Evolutionary conservation across 2,113 vertebrate genomes (phyloP).

Genomic region (Monarcha castaneiventris): DNA sequence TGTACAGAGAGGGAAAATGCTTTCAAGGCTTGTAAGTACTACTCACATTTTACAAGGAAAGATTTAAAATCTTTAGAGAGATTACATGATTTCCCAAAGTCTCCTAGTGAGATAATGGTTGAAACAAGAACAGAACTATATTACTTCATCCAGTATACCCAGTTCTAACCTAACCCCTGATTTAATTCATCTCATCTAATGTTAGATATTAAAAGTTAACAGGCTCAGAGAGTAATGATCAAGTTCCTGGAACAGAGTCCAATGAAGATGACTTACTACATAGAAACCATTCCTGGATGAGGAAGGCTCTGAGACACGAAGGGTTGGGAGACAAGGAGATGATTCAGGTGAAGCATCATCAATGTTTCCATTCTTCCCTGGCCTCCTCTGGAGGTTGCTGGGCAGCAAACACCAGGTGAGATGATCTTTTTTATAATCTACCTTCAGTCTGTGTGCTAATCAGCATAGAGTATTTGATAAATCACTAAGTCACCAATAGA

Average conservation of each 20-base stretch:
- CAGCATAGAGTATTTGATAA: neutral
- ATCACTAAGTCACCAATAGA: neutral
- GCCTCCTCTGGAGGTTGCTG: neutral
- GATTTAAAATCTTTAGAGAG: neutral
- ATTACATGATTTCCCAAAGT: conserved; percentile 6
- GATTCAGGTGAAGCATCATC: neutral
- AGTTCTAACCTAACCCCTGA: neutral
- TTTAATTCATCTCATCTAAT: neutral
- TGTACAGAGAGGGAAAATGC: neutral
- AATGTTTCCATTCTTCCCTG: neutral
- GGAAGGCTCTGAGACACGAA: neutral
- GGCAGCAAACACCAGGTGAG: neutral
- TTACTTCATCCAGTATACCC: neutral
- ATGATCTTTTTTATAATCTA: neutral
- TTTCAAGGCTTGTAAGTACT: neutral
- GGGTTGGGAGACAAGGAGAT: neutral
- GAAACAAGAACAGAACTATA: neutral
- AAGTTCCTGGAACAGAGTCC: neutral
- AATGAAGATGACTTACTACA: neutral
- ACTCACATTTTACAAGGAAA: neutral
- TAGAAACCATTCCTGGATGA: neutral
- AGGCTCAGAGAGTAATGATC: neutral
- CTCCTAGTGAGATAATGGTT: neutral
- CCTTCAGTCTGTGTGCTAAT: neutral
- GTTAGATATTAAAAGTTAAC: neutral